Conservation (phyloP, 2,888 invertebrate species). For the Plagodis dolabraria region DNA sequence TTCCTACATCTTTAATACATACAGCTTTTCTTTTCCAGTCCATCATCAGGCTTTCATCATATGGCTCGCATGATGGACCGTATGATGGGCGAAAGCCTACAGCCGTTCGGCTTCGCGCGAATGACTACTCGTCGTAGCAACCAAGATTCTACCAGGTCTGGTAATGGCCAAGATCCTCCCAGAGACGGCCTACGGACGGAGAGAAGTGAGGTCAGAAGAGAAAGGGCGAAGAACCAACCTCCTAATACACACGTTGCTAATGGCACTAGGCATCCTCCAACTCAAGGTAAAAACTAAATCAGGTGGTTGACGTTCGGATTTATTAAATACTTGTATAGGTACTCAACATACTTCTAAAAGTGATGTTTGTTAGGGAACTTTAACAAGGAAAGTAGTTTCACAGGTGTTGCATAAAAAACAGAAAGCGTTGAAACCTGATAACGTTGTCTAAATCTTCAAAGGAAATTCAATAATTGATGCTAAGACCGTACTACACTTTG, state of each 20-base stretch:
- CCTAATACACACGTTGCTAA: slow-evolving; percentile 60
- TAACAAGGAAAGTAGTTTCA: slow-evolving; percentile 22
- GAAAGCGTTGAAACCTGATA: not conserved
- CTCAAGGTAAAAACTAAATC: slow-evolving; percentile 62
- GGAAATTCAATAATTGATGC: too few species aligned
- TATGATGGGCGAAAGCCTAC: slow-evolving; percentile 87
- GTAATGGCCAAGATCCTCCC: slow-evolving; percentile 52
- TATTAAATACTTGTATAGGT: not conserved
- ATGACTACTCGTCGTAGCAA: slow-evolving; percentile 81
- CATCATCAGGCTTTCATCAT: slow-evolving; percentile 86
- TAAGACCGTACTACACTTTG: too few species aligned
- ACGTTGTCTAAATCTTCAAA: too few species aligned
- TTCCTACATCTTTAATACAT: not conserved
- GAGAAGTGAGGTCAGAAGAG: slow-evolving; percentile 57
- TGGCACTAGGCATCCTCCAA: slow-evolving; percentile 75
- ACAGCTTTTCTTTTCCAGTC: slow-evolving; percentile 59
- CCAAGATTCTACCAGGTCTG: slow-evolving; percentile 45
- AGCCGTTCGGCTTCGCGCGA: slow-evolving; percentile 87
- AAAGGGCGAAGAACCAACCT: slow-evolving; percentile 48
- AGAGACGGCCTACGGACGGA: slow-evolving; percentile 67
- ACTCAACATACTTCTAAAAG: not conserved
- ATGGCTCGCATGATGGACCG: slow-evolving; percentile 91
- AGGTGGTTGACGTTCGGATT: not conserved
- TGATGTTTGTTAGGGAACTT: not conserved
- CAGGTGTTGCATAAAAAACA: slow-evolving; percentile 3